These are phyloP conservation scores for Catajapyx aquilonaris DNA, from an alignment of 1,140 invertebrate genomes.

Conservation along the genomic window DNA sequence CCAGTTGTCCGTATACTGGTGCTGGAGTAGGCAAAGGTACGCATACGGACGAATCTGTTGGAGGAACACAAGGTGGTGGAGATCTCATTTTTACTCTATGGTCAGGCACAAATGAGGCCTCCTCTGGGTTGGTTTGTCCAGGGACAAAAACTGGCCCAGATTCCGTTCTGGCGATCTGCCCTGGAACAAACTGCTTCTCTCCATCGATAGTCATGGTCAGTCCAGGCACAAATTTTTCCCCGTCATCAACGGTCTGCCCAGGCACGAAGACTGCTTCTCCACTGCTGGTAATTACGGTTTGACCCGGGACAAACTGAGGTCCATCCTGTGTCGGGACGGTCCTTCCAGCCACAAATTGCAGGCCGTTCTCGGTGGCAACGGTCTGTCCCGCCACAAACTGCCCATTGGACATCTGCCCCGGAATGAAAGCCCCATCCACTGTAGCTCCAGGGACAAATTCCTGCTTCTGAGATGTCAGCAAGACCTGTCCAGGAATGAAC, in stretches of 20 bases:
- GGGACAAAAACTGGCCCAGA: conserved; percentile 6
- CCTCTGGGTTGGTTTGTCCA: conserved; percentile 6
- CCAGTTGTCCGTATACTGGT: conserved; percentile 33
- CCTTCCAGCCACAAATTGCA: conserved; percentile 47
- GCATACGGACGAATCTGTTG: background rate
- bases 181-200: conserved; percentile 8
- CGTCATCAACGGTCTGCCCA: conserved; percentile 33
- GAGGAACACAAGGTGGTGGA: background rate
- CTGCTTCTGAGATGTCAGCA: conserved; percentile 5
- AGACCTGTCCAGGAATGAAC: conserved; percentile 8
- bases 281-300: conserved; percentile 40
- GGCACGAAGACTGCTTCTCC: conserved; percentile 32
- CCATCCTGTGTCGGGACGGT: conserved; percentile 42
- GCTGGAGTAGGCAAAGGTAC: conserved; percentile 5
- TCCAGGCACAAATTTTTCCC: conserved; percentile 27
- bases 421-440: too few relatives aligned
- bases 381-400: conserved; percentile 41
- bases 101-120: conserved; percentile 7
- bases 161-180: conserved; percentile 4
- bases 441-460: conserved; percentile 8
- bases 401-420: too few relatives aligned
- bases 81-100: conserved; percentile 6
- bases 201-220: conserved; percentile 3
- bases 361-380: conserved; percentile 39
- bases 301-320: conserved; percentile 42